Evolutionary conservation across 2,797 vertebrate genomes (phyloP), one percentile per base, ranked within the genome.

Genomic region (Denticeps clupeoides): DNA sequence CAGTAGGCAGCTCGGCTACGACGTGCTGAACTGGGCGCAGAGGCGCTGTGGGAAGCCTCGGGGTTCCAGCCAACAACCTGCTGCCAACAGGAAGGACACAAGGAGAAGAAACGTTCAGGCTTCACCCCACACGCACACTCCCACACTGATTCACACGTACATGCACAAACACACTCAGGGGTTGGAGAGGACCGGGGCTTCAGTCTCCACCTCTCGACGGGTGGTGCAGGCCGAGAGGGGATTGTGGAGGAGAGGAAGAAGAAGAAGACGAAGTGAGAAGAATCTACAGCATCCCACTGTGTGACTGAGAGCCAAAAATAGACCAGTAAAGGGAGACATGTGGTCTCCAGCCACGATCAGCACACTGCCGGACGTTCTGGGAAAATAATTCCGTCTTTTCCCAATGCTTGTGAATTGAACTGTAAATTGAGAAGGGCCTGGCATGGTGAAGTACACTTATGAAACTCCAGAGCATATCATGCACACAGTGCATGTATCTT

Each of bases 271-370:
- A 9, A 15, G 2, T 44, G 29, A 15, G 27, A n/a, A 16, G 49
- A 43, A 21, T 51, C 43, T 11, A 35, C 26, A 50, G 55, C 56
- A 52, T 48, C 52, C 45, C 56, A 55, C 55, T 65, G 35, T 59
- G 10, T 22, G 7, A 1, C 7, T 5, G 13, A 1, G 4, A 10
- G 7, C 18, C 24, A 11, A 11, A 19, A 58, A 54, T 56, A 55
- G 42, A 64, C 44, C 7, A 41, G 29, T 56, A 25, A 56, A 60
- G 28, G 31, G 32, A 62, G 65, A 41, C 66, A 24, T 58, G 64
- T n/a, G n/a, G n/a, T n/a, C n/a, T n/a, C n/a, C n/a, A n/a, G n/a
- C n/a, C n/a, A n/a, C n/a, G n/a, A n/a, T n/a, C n/a, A n/a, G n/a
- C n/a, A n/a, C n/a, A n/a, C n/a, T n/a, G n/a, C n/a, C n/a, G n/a